Percentiles rank a stretch among this genome's conserved stretches.
These are phyloP conservation scores for Fulica atra DNA, from an alignment of 2,113 vertebrate genomes.

Conservation along the genomic window DNA sequence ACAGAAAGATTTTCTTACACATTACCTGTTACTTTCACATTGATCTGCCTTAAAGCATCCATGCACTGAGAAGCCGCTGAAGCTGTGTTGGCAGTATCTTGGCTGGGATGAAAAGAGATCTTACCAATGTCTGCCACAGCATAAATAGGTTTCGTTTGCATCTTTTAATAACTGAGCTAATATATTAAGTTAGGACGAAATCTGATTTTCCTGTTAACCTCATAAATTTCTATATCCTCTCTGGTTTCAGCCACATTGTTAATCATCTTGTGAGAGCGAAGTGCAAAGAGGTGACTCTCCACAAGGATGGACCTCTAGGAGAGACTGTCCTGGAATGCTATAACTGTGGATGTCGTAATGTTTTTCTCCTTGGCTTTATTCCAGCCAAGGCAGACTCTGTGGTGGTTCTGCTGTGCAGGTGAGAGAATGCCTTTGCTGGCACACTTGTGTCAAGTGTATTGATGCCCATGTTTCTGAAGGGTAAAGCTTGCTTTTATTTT, in stretches of 20 bases:
- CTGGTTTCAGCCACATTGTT: constrained; percentile 90
- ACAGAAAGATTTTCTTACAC: background rate
- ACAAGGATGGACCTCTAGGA: constrained; percentile 95
- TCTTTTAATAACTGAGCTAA: background rate
- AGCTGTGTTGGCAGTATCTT: background rate
- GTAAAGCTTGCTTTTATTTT: background rate
- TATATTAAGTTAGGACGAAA: background rate
- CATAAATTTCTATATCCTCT: background rate
- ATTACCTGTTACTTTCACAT: background rate
- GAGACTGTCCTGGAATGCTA: constrained; percentile 98
- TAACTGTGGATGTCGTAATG: constrained; percentile 96
- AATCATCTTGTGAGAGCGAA: constrained; percentile 98
- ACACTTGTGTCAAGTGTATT: background rate
- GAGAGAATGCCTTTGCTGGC: background rate
- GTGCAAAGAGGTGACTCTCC: constrained; percentile 97
- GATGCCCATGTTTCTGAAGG: background rate
- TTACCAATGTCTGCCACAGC: fast-evolving
- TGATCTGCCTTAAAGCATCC: background rate
- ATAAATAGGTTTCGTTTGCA: background rate
- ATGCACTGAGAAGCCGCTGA: background rate
- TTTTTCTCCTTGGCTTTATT: constrained; percentile 98
- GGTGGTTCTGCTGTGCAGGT: constrained; percentile 97
- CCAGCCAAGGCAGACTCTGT: constrained; percentile 97
- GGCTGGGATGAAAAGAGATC: background rate
- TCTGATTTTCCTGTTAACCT: background rate